Evolutionary conservation across 2,797 vertebrate species (phyloP).

Genomic region (Scolopax bukidnonensis): DNA sequence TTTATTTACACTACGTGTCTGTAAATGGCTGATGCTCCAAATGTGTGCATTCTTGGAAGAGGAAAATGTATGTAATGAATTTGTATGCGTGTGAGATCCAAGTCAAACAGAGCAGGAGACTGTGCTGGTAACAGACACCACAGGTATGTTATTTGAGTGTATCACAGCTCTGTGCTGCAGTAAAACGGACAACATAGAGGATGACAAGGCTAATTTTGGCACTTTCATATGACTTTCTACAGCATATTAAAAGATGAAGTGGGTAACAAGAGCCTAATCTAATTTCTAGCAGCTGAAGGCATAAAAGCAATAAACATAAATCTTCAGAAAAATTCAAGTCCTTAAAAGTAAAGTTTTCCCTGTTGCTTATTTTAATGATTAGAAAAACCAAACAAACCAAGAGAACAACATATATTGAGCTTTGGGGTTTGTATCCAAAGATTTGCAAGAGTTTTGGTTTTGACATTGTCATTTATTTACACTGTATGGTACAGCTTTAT

Average conservation of each 20-base stretch:
- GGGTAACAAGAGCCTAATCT: neutral
- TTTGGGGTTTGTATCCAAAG: neutral
- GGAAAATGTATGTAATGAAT: neutral
- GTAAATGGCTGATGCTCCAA: constrained; percentile 22
- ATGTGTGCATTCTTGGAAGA: neutral
- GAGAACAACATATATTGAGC: neutral
- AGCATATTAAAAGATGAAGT: neutral
- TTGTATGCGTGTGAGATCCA: constrained; percentile 9
- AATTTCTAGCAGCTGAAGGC: neutral
- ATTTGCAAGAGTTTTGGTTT: neutral
- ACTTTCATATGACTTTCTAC: constrained; percentile 25
- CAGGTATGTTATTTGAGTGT: constrained; percentile 26
- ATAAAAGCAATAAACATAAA: neutral
- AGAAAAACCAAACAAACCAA: neutral
- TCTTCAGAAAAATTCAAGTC: neutral
- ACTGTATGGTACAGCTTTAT: neutral
- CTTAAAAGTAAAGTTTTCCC: constrained; percentile 24
- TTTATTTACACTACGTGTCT: constrained; percentile 19
- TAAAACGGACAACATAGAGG: constrained; percentile 24
- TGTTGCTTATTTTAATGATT: neutral
- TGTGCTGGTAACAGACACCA: constrained; percentile 16
- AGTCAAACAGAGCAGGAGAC: neutral
- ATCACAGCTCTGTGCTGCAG: constrained; percentile 53
- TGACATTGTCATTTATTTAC: neutral
- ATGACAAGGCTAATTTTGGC: constrained; percentile 73